phyloP scores from a whole-genome alignment of 2,797 vertebrate species.

The Pseudomugil tenellus region DNA sequence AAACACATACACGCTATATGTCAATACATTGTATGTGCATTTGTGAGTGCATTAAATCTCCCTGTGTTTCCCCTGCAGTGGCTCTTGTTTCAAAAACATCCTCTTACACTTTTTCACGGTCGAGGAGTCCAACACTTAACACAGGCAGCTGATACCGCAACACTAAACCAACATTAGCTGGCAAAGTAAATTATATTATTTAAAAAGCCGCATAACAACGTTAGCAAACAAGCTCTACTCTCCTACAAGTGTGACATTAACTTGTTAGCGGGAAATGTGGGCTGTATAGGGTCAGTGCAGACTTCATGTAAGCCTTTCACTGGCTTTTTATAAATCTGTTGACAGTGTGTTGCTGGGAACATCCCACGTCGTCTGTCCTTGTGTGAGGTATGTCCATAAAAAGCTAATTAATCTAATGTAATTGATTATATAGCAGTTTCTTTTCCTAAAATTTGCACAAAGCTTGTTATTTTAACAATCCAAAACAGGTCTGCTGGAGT shows the following conservation, averaged over 20 bases:
- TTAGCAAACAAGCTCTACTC: slow-evolving; percentile 63
- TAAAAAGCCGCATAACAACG: slow-evolving; percentile 73
- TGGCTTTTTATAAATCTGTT: slow-evolving; percentile 4
- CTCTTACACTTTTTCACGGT: slow-evolving; percentile 59
- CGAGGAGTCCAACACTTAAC: slow-evolving; percentile 50
- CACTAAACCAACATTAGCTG: slow-evolving; percentile 56
- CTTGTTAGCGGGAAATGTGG: slow-evolving; percentile 28
- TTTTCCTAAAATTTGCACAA: too few relatives aligned
- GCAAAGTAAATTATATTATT: slow-evolving; percentile 63
- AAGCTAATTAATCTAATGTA: too few relatives aligned
- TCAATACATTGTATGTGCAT: slow-evolving; percentile 40
- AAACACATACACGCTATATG: slow-evolving; percentile 26
- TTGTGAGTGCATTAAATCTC: slow-evolving; percentile 44
- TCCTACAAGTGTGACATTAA: slow-evolving; percentile 59
- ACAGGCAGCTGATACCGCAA: slow-evolving; percentile 70
- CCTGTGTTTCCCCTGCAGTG: slow-evolving; percentile 53
- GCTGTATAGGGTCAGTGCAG: slow-evolving; percentile 15
- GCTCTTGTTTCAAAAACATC: slow-evolving; percentile 72
- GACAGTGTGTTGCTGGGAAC: not conserved
- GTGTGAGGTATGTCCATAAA: not conserved
- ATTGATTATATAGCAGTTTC: too few relatives aligned
- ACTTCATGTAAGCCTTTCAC: slow-evolving; percentile 2
- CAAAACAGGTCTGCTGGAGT: not conserved
- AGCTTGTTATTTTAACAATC: not conserved
- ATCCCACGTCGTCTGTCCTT: not conserved